A percentile compares a stretch with the other conserved stretches of the same genome.
phyloP scores from a whole-genome alignment of 1,140 invertebrate species.

The Pantala flavescens region DNA sequence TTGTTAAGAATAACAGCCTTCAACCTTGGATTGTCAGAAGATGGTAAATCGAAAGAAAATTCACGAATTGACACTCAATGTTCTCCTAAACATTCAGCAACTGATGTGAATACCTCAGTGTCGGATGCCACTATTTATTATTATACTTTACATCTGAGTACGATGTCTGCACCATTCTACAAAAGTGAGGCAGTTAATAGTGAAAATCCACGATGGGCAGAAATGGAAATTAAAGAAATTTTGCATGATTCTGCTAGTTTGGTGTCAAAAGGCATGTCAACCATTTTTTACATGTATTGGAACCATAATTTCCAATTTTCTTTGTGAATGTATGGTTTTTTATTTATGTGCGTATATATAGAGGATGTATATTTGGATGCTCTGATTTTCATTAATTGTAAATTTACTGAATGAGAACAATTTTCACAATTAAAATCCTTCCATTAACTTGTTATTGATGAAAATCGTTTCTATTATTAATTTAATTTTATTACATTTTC shows the following conservation, averaged over 20 bases:
- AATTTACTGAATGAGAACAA: too few relatives aligned
- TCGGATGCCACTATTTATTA: constrained; percentile 45
- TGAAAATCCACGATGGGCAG: constrained; percentile 63
- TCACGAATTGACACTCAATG: background rate
- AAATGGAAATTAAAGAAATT: constrained; percentile 40
- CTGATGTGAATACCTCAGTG: constrained; percentile 2
- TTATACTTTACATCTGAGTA: constrained; percentile 65
- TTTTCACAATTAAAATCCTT: too few relatives aligned
- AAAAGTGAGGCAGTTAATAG: constrained; percentile 69
- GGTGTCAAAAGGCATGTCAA: constrained; percentile 16
- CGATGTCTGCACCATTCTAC: constrained; percentile 75
- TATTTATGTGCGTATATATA: too few relatives aligned
- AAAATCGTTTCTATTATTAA: too few relatives aligned
- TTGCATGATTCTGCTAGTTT: constrained; percentile 20
- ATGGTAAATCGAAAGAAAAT: constrained; percentile 29
- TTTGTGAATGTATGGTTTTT: constrained; percentile 18
- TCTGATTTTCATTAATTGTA: too few relatives aligned
- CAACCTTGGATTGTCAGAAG: constrained; percentile 38
- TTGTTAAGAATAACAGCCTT: constrained; percentile 57
- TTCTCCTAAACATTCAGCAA: background rate
- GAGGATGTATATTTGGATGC: too few relatives aligned
- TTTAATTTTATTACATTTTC: too few relatives aligned
- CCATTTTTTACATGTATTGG: constrained; percentile 19
- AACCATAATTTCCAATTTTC: too few relatives aligned
- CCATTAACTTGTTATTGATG: too few relatives aligned